Conservation (phyloP, 2,888 invertebrate species). For the Steromphala cineraria region DNA sequence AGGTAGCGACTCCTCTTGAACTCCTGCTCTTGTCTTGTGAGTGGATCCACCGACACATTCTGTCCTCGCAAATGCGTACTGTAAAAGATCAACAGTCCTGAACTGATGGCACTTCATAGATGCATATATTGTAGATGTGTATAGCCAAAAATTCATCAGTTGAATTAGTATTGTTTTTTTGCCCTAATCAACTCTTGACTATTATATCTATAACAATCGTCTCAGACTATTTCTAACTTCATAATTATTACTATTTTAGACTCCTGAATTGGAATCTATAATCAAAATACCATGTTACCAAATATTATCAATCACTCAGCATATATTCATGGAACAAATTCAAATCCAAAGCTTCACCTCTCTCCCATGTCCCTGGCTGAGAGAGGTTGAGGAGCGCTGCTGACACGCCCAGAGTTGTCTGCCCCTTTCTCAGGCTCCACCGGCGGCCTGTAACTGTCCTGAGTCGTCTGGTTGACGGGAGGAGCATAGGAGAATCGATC, state of each 20-base stretch:
- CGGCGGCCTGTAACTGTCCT: background rate
- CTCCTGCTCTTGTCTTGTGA: conserved; percentile 87
- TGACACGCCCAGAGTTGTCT: conserved; percentile 31
- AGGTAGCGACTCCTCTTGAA: conserved; percentile 82
- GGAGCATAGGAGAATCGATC: conserved; percentile 29
- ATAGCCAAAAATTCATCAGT: too few species aligned
- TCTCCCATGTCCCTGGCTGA: conserved; percentile 27
- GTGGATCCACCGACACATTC: conserved; percentile 88
- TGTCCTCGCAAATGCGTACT: conserved; percentile 87
- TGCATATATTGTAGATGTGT: too few species aligned
- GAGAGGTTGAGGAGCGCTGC: conserved; percentile 44
- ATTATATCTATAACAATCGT: too few species aligned
- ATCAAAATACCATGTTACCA: too few species aligned
- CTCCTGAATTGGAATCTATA: too few species aligned
- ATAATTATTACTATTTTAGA: background rate
- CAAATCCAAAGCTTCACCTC: background rate
- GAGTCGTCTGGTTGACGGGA: background rate
- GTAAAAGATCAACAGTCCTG: conserved; percentile 16
- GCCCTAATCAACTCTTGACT: too few species aligned
- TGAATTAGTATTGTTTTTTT: too few species aligned
- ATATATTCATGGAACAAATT: background rate
- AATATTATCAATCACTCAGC: too few species aligned
- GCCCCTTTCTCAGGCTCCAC: background rate
- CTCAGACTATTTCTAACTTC: too few species aligned
- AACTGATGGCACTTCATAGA: too few species aligned